phyloP scores from a whole-genome alignment of 2,113 vertebrate species.

The Chionodraco myersi region DNA sequence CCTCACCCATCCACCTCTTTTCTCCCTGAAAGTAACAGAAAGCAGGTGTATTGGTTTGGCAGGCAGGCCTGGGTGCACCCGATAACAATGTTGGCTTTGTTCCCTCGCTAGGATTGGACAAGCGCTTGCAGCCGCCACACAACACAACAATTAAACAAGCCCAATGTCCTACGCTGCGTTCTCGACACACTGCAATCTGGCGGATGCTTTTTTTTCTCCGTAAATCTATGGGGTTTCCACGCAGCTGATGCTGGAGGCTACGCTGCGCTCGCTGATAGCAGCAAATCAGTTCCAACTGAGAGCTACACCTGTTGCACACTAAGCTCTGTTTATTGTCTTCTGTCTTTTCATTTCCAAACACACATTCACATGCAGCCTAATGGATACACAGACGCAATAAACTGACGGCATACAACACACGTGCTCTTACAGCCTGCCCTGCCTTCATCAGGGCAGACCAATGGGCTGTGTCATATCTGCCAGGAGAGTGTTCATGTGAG shows the following conservation, averaged over 20 bases:
- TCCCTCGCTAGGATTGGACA: slow-evolving; percentile 72
- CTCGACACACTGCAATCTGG: slow-evolving; percentile 54
- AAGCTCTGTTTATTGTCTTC: slow-evolving; percentile 58
- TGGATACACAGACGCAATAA: slow-evolving; percentile 19
- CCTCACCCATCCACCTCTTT: slow-evolving; percentile 46
- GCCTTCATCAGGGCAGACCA: slow-evolving; percentile 49
- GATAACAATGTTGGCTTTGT: slow-evolving; percentile 81
- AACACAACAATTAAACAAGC: slow-evolving; percentile 75
- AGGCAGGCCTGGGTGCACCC: slow-evolving; percentile 63
- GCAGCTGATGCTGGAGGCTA: slow-evolving; percentile 58
- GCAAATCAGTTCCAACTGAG: slow-evolving; percentile 64
- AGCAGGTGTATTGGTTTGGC: slow-evolving; percentile 74
- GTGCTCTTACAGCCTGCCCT: no score
- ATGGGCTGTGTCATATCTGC: slow-evolving; percentile 51
- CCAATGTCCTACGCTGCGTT: slow-evolving; percentile 35
- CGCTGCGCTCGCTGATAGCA: slow-evolving; percentile 64
- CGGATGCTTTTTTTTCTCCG: slow-evolving; percentile 41
- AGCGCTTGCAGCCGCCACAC: slow-evolving; percentile 57
- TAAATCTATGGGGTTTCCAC: slow-evolving; percentile 54
- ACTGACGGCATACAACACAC: background rate
- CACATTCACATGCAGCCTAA: slow-evolving; percentile 36
- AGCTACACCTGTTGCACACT: slow-evolving; percentile 66
- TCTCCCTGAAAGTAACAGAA: slow-evolving; percentile 44
- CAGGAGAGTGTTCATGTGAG: slow-evolving; percentile 45
- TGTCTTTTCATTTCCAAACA: slow-evolving; percentile 29